Base-by-base conservation (phyloP, 1,140 invertebrate genomes). In the Augochlora pura region DNA sequence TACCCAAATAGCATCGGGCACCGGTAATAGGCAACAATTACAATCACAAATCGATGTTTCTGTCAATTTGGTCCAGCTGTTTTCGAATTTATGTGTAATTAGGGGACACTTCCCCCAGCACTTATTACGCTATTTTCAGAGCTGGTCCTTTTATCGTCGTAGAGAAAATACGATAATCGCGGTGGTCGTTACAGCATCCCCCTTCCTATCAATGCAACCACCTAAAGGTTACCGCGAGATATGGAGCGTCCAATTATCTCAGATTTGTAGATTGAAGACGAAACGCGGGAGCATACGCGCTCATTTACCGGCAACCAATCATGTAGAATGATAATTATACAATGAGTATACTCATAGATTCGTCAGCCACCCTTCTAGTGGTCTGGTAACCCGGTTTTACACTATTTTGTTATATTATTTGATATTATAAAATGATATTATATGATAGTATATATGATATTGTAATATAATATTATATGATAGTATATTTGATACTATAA, bases 161-260 rank as follows among this genome's bases (percentile, higher is more conserved):
- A 23, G 21, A 39, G 23, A 27, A 32, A 60, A 39, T 38, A 42
- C 32, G 39, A 38, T 66, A 78, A 67, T 67, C 66, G 59, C n/a
- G 54, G 18, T 10, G 5, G 2, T 59, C 27, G 46, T 42, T 25
- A 9, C 27, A 16, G 1, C 27, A 32, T 77, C 60, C 77, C 77
- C 39, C 32, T 5, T n/a, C n/a, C 21, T 60, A 77, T 32, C 52
- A 60, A 23, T 38, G 38, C 39, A 6, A 25, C 57, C 39, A 42
- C 21, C 52, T 42, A 32, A 76, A 32, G 32, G 54, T 42, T 23
- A 42, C 39, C 6, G 21, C 32, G 38, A n/a, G n/a, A 78, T 32
- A 60, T 46, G 63, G 46, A 80, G 64, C 38, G 46, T 49, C 23
- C 46, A 64, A 79, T 73, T 82, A 79, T 82, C 54, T 27, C 76